Percentiles rank a stretch among this genome's conserved stretches.
Conservation (phyloP, 2,797 vertebrate species). For the Buceros bicornis region DNA sequence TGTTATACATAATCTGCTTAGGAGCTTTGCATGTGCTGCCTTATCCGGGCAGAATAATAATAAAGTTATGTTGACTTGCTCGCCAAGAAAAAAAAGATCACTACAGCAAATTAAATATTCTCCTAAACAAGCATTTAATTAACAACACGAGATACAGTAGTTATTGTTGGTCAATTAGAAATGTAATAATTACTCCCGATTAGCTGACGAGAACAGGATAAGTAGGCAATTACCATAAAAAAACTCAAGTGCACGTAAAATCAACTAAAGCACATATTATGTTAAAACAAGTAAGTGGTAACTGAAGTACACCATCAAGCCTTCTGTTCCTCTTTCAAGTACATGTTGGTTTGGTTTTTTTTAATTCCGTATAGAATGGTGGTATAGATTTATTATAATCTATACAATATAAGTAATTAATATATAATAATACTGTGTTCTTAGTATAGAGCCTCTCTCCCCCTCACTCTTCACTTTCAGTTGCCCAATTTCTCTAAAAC, state of each 20-base stretch:
- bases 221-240: conserved; percentile 39
- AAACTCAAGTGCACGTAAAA: conserved; percentile 37
- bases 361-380: not conserved
- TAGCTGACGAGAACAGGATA: conserved; percentile 24
- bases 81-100: not conserved
- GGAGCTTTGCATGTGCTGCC: conserved; percentile 14
- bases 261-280: not conserved
- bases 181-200: conserved; percentile 39
- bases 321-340: not conserved
- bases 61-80: not conserved
- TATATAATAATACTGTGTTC: not conserved
- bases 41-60: conserved; percentile 38
- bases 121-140: conserved; percentile 57
- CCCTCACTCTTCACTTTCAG: not conserved
- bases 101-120: conserved; percentile 30
- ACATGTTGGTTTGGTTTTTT: not conserved
- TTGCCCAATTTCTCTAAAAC: not conserved
- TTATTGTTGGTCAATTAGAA: conserved; percentile 60
- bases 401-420: not conserved
- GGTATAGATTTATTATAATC: not conserved
- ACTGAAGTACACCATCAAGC: not conserved
- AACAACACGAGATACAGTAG: conserved; percentile 34
- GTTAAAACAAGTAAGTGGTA: conserved; percentile 1
- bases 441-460: not conserved
- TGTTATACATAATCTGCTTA: conserved; percentile 67